phyloP scores from a whole-genome alignment of 2,888 invertebrate species.

The Sinotaia quadrata region DNA sequence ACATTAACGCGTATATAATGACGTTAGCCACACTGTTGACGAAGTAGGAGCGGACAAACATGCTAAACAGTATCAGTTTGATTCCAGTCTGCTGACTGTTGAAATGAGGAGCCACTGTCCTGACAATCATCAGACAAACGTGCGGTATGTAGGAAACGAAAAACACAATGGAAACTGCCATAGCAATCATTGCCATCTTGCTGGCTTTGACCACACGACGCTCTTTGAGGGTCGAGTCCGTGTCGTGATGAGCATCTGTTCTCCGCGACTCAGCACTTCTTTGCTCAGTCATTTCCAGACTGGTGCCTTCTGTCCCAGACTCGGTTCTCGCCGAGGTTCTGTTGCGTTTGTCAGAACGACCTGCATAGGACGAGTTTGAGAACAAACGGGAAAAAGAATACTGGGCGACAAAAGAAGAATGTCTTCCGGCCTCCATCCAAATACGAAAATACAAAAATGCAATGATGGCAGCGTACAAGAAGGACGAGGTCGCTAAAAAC shows the following conservation, averaged over 20 bases:
- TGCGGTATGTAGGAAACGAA: conserved; percentile 55
- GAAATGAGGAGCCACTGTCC: conserved; percentile 41
- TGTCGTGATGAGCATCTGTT: too few relatives aligned
- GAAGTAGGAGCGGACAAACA: conserved; percentile 54
- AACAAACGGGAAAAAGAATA: too few relatives aligned
- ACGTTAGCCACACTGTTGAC: conserved; percentile 55
- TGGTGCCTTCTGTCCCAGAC: too few relatives aligned
- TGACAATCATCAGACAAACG: conserved; percentile 45
- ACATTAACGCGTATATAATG: conserved; percentile 54
- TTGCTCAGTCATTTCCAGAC: too few relatives aligned
- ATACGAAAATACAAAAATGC: conserved; percentile 23
- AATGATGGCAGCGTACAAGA: neutral
- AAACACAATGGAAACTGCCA: conserved; percentile 53
- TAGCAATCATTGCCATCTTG: conserved; percentile 43
- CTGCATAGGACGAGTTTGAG: neutral
- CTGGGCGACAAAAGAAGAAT: neutral
- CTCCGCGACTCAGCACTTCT: too few relatives aligned
- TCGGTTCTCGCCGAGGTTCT: neutral
- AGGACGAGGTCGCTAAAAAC: conserved; percentile 18
- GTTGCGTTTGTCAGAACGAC: neutral
- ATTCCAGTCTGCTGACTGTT: conserved; percentile 35
- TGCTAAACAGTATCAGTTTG: conserved; percentile 43
- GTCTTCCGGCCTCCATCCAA: conserved; percentile 32
- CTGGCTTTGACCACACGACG: neutral
- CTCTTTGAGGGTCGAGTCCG: neutral